phyloP scores from a whole-genome alignment of 2,888 invertebrate species.

The Cephus pygmeus region DNA sequence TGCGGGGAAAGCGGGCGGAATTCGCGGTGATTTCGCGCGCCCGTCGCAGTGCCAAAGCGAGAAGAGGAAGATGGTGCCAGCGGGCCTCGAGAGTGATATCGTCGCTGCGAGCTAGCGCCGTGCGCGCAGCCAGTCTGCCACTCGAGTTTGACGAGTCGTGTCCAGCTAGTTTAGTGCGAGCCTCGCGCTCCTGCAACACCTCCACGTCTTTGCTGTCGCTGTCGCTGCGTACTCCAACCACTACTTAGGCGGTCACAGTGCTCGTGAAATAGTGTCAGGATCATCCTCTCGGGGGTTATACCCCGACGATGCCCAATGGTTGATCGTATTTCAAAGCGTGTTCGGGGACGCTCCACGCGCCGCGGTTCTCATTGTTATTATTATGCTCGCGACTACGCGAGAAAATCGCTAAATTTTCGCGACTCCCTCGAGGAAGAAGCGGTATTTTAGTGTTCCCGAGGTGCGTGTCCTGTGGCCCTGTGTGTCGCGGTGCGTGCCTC shows the following conservation, averaged over 20 bases:
- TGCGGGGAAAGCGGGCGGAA: constrained; percentile 44
- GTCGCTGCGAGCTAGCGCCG: constrained; percentile 60
- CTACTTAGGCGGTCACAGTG: background rate
- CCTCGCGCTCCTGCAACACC: constrained; percentile 32
- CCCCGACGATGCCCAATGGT: constrained; percentile 83
- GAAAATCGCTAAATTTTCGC: constrained; percentile 41
- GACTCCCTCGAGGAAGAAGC: constrained; percentile 23
- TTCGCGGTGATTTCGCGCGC: constrained; percentile 48
- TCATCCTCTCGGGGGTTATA: constrained; percentile 20
- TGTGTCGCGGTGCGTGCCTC: constrained; percentile 32
- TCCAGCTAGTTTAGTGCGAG: constrained; percentile 19
- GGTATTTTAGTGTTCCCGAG: constrained; percentile 40
- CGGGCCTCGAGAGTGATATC: constrained; percentile 51
- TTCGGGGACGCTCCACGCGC: constrained; percentile 73
- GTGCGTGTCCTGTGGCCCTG: constrained; percentile 47
- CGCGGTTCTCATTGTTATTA: constrained; percentile 55
- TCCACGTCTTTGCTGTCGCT: constrained; percentile 10
- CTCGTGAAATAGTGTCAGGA: background rate
- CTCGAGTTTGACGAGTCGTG: constrained; percentile 46
- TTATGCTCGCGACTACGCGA: constrained; percentile 37
- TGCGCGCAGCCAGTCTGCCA: constrained; percentile 60
- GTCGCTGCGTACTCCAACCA: background rate
- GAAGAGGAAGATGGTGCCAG: constrained; percentile 35
- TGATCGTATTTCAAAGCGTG: constrained; percentile 76
- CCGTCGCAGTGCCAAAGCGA: constrained; percentile 54